A percentile compares a stretch with the other conserved stretches of the same genome.
phyloP scores from a whole-genome alignment of 35 echinoderm and acorn worm species.

The Eucidaris tribuloides region DNA sequence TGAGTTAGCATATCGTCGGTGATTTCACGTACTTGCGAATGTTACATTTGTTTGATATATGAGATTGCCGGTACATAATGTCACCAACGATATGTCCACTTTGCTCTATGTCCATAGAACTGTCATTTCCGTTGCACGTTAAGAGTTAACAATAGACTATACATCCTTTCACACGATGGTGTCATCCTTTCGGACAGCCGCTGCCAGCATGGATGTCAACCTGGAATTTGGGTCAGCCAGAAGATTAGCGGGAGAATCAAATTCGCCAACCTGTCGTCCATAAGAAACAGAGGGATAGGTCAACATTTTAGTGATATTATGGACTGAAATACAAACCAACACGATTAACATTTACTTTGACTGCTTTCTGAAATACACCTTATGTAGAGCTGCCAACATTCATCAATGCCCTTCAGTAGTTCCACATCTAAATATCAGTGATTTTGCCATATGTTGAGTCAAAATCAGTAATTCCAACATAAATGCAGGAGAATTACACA shows the following conservation, averaged over 20 bases:
- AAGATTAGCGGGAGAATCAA: slow-evolving; percentile 62
- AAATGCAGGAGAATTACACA: too few relatives aligned
- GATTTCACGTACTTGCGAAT: too few relatives aligned
- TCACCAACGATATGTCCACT: too few relatives aligned
- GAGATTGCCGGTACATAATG: too few relatives aligned
- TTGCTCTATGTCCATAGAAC: too few relatives aligned
- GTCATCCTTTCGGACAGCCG: slow-evolving; percentile 27
- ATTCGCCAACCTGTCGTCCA: slow-evolving; percentile 66
- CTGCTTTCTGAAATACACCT: not conserved
- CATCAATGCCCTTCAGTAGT: not conserved
- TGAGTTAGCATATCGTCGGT: too few relatives aligned
- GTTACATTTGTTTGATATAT: too few relatives aligned
- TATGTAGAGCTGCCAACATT: not conserved
- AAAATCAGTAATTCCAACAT: too few relatives aligned
- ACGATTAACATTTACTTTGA: not conserved
- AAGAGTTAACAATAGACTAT: too few relatives aligned
- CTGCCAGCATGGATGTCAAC: slow-evolving; percentile 70
- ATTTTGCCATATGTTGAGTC: not conserved
- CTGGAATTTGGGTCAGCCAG: slow-evolving; percentile 37
- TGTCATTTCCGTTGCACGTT: too few relatives aligned
- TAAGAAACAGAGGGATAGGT: not conserved
- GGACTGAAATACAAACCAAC: not conserved
- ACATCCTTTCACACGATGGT: too few relatives aligned
- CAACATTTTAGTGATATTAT: not conserved
- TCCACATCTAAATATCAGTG: not conserved